Evolutionary conservation across 2,797 vertebrate genomes (phyloP).

Genomic region (Echeneis naucrates): DNA sequence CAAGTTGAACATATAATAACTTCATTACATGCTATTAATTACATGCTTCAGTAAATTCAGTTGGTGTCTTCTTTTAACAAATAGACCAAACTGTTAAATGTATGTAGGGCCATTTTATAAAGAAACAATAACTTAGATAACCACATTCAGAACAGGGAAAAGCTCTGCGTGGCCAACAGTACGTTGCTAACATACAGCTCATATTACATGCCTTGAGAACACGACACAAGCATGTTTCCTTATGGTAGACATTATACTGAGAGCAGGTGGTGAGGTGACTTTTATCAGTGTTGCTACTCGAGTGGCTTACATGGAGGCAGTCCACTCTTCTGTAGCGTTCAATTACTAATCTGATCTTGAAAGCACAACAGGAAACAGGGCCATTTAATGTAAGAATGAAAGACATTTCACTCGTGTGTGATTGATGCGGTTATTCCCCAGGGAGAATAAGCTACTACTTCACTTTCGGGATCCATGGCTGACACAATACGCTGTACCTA

Average conservation of each 20-base stretch:
- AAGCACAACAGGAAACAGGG: conserved; percentile 79
- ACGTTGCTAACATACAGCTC: not conserved
- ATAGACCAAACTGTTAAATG: not conserved
- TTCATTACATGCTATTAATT: conserved; percentile 25
- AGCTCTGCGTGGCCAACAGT: conserved; percentile 15
- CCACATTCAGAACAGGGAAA: conserved; percentile 23
- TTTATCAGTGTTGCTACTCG: conserved; percentile 65
- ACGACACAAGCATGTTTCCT: conserved; percentile 39
- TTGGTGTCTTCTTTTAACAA: not conserved
- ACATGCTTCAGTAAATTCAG: conserved; percentile 33
- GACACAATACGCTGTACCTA: conserved; percentile 72
- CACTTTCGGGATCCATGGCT: conserved; percentile 80
- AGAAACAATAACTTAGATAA: not conserved
- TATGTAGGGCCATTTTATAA: not conserved
- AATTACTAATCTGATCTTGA: conserved; percentile 83
- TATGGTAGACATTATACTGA: conserved; percentile 40
- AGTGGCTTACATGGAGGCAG: conserved; percentile 69
- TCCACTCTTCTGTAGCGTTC: conserved; percentile 76
- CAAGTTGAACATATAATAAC: conserved; percentile 26
- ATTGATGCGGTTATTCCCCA: conserved; percentile 84
- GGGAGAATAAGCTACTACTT: conserved; percentile 83
- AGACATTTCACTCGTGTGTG: conserved; percentile 79
- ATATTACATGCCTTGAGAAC: not conserved
- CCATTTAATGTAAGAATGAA: conserved; percentile 82
- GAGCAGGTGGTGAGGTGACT: conserved; percentile 53